Evolutionary conservation across 2,113 vertebrate species (phyloP).

Genomic region (Picathartes gymnocephalus): DNA sequence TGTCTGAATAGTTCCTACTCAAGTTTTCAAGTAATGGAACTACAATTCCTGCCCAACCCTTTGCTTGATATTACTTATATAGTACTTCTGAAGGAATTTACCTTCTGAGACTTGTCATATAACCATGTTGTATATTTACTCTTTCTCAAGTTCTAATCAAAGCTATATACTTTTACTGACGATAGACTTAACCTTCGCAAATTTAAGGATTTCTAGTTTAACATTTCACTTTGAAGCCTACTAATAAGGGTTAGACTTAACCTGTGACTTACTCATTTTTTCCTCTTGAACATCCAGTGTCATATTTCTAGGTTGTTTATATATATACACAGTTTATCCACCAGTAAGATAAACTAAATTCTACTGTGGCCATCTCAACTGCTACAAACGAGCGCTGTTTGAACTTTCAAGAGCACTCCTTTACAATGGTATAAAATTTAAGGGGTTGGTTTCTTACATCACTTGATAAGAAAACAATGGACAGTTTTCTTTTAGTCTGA

Average conservation of each 20-base stretch:
- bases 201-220: neutral
- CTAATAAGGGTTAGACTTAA: neutral
- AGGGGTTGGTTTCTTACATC: neutral
- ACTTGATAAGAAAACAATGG: neutral
- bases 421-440: neutral
- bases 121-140: neutral
- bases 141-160: neutral
- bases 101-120: neutral
- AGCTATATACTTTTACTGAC: neutral
- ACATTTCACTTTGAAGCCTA: neutral
- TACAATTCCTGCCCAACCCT: neutral
- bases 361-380: neutral
- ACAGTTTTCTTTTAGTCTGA: neutral
- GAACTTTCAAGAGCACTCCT: neutral
- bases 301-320: neutral
- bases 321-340: neutral
- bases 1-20: neutral
- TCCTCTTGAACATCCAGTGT: neutral
- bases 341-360: neutral
- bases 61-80: neutral
- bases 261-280: neutral
- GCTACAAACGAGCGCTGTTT: neutral
- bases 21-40: neutral
- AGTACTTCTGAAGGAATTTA: neutral
- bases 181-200: neutral